phyloP scores from a whole-genome alignment of 2,113 vertebrate species.

The Melierax canorus region DNA sequence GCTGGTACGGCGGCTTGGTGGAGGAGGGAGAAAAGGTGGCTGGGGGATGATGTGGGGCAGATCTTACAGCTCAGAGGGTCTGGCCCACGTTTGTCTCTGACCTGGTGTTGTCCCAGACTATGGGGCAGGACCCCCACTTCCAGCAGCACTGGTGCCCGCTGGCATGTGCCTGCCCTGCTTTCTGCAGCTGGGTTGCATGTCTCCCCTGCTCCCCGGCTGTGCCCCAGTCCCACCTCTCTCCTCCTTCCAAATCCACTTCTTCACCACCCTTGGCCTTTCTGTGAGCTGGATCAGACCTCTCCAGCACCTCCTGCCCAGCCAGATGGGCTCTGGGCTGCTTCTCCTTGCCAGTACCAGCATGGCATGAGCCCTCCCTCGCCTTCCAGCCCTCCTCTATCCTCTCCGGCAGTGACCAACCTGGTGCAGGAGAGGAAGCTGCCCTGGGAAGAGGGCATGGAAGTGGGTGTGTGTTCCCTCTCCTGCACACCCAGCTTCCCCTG shows the following conservation, averaged over 20 bases:
- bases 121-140: fast-evolving
- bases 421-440: not conserved
- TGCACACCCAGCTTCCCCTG: not conserved
- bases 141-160: fast-evolving
- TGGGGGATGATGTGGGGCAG: not conserved
- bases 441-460: not conserved
- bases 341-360: not conserved
- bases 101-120: not conserved
- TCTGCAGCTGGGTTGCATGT: not conserved
- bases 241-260: not conserved
- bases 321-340: not conserved
- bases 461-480: not conserved
- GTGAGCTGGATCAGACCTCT: not conserved
- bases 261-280: not conserved
- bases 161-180: not conserved
- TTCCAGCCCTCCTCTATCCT: not conserved
- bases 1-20: fast-evolving
- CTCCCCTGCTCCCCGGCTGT: not conserved
- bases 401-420: not conserved
- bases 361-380: not conserved
- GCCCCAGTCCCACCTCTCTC: not conserved
- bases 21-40: not conserved
- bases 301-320: not conserved
- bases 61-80: not conserved
- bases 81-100: fast-evolving